These are phyloP conservation scores for Oscheius sp. DNA, from an alignment of 1,140 invertebrate genomes.

Conservation along the genomic window DNA sequence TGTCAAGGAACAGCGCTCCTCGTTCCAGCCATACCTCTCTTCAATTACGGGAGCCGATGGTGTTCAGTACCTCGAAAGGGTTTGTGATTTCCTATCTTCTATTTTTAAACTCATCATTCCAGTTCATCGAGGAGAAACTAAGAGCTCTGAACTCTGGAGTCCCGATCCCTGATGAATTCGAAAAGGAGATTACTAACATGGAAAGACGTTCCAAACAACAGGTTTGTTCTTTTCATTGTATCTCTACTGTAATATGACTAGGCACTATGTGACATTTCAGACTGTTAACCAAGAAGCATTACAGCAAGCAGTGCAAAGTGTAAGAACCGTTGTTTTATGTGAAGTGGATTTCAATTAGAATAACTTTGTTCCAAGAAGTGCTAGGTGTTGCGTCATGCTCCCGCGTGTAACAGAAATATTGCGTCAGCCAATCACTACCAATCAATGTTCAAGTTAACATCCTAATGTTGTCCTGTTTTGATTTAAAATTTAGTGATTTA, in stretches of 20 bases:
- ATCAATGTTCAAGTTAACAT: no score
- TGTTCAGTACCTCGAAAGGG: constrained; percentile 55
- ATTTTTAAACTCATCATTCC: constrained; percentile 21
- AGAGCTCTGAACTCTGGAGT: constrained; percentile 40
- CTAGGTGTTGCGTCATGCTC: no score
- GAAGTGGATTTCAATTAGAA: constrained; percentile 9
- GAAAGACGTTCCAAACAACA: constrained; percentile 2
- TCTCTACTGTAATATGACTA: neutral
- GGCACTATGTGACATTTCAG: neutral
- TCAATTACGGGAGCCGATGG: constrained; percentile 52
- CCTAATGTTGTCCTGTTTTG: no score
- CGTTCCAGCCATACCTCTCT: constrained; percentile 42
- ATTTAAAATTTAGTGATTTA: no score
- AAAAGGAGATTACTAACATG: constrained; percentile 38
- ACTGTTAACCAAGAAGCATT: constrained; percentile 26
- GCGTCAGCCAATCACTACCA: no score
- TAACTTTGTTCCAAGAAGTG: neutral
- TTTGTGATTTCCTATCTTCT: constrained; percentile 14
- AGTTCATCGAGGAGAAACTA: constrained; percentile 52
- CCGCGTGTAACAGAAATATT: no score
- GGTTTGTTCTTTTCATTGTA: neutral
- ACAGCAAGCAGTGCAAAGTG: constrained; percentile 39
- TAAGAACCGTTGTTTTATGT: constrained; percentile 25
- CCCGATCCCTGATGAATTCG: constrained; percentile 50
- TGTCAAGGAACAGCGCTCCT: constrained; percentile 42